Percentiles rank a stretch among this genome's conserved stretches.
Conservation (phyloP, 2,113 vertebrate species). For the Myiopsitta monachus region DNA sequence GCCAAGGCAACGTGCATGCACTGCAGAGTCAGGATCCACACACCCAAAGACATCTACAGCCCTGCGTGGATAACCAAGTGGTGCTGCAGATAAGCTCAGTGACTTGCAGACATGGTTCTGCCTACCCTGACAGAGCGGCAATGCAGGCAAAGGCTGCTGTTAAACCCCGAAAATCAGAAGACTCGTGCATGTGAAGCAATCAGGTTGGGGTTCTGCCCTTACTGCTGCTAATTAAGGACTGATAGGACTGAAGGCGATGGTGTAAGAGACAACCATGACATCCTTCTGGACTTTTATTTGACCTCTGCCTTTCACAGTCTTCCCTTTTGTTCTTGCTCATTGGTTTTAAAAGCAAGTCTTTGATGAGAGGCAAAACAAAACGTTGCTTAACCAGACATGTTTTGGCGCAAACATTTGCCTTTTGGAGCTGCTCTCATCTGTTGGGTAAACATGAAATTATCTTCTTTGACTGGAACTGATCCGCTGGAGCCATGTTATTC, state of each 20-base stretch:
- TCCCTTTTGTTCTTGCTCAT: background rate
- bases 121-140: background rate
- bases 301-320: conserved; percentile 1
- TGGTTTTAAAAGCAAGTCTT: background rate
- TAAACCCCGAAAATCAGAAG: background rate
- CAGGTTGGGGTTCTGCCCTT: background rate
- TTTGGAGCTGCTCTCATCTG: conserved; percentile 32
- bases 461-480: conserved; percentile 43
- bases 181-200: background rate
- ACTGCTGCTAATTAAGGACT: background rate
- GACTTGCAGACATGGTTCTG: fast-evolving
- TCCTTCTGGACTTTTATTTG: background rate
- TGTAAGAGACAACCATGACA: background rate
- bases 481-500: conserved; percentile 29
- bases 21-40: fast-evolving
- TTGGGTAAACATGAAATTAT: conserved; percentile 15
- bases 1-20: fast-evolving
- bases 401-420: background rate
- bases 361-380: background rate
- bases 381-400: background rate
- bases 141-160: background rate
- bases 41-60: fast-evolving
- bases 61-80: background rate
- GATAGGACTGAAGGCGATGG: background rate
- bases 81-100: background rate